Conservation (phyloP, 2,888 invertebrate genomes). For the Oscheius sp. region DNA sequence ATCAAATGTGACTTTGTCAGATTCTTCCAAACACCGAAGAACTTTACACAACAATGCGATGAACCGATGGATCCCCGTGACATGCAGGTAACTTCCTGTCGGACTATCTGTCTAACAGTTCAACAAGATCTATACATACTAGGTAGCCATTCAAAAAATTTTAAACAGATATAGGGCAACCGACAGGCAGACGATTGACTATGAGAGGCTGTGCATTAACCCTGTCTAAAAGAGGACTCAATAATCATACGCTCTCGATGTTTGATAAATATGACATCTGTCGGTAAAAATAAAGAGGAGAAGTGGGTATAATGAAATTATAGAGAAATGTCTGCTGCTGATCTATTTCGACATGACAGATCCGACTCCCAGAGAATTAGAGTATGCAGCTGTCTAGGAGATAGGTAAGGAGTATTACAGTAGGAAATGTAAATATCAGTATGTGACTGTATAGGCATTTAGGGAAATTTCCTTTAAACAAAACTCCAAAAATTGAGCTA, state of each 20-base stretch:
- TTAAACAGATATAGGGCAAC: conserved; percentile 53
- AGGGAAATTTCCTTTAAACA: no score
- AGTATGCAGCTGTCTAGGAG: conserved; percentile 67
- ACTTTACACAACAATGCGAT: conserved; percentile 66
- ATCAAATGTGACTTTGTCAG: conserved; percentile 36
- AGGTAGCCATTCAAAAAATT: conserved; percentile 40
- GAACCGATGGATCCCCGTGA: conserved; percentile 51
- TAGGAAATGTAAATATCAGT: no score
- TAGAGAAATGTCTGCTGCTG: conserved; percentile 66
- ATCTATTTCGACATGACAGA: conserved; percentile 63
- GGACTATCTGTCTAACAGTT: conserved; percentile 68
- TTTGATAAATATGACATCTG: conserved; percentile 69
- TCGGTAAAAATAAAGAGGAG: conserved; percentile 37
- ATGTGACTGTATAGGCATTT: no score
- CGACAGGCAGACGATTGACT: conserved; percentile 64
- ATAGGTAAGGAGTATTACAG: conserved; percentile 72
- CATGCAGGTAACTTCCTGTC: conserved; percentile 55
- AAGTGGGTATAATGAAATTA: conserved; percentile 31
- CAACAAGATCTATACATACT: conserved; percentile 65
- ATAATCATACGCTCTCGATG: conserved; percentile 66
- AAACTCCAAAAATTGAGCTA: no score
- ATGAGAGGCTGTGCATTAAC: conserved; percentile 68
- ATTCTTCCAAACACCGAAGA: conserved; percentile 64
- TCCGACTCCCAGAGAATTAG: conserved; percentile 50
- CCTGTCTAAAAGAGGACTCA: conserved; percentile 58